Percentiles rank a stretch among this genome's conserved stretches.
phyloP scores from a whole-genome alignment of 2,113 vertebrate genomes.

The Anhinga rufa region DNA sequence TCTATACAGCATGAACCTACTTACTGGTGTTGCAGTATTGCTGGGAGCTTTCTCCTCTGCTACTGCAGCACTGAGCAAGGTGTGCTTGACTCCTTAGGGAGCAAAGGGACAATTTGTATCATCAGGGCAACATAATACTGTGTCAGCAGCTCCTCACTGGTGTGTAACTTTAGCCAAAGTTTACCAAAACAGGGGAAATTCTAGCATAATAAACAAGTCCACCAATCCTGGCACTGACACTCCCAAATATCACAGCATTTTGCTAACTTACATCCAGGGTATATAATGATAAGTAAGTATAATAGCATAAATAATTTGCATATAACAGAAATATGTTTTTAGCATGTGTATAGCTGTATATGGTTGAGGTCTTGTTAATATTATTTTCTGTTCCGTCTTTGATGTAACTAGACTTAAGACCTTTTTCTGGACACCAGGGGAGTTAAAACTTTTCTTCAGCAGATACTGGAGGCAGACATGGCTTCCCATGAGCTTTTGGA shows the following conservation, averaged over 20 bases:
- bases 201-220: not conserved
- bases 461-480: not conserved
- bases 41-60: not conserved
- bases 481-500: not conserved
- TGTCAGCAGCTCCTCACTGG: not conserved
- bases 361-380: not conserved
- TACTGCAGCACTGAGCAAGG: not conserved
- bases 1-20: not conserved
- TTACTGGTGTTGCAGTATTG: not conserved
- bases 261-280: rapidly evolving
- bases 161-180: not conserved
- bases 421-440: not conserved
- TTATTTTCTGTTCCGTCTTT: not conserved
- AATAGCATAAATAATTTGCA: not conserved
- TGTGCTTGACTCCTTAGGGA: not conserved
- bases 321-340: not conserved
- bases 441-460: not conserved
- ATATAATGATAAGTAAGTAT: not conserved
- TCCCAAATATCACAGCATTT: not conserved
- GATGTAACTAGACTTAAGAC: not conserved
- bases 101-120: not conserved
- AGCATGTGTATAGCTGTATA: not conserved
- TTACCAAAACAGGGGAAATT: not conserved
- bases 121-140: not conserved
- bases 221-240: not conserved